Evolutionary conservation across 2,797 vertebrate species (phyloP), one percentile per base, ranked within the genome.

Genomic region (Rhinophrynus dorsalis): DNA sequence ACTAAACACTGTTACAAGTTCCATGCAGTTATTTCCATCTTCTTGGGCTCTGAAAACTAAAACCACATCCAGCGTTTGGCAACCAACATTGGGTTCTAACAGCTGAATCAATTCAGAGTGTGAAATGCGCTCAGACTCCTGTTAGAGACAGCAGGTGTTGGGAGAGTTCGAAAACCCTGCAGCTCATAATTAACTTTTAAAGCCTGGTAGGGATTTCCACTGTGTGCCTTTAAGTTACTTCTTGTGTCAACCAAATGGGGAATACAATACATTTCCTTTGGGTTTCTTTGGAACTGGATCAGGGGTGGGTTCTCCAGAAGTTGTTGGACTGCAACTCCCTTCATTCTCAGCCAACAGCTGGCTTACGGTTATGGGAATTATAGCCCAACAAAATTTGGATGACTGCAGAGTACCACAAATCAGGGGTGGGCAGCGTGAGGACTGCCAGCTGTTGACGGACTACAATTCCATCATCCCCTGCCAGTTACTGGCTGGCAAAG

Each of bases 31-130:
- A 32, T 42, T 67, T 58, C 65, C 54, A 33, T 47, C 13, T 56
- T 67, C 40, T 4, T 13, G 37, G 27, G 17, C 18, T 42, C 35
- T 27, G 40, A 47, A 56, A 37, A 21, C 13, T 26, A 23, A 67
- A 50, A 37, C 65, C 42, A 37, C 23, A 50, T 37, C 42, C 42
- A 58, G 40, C 6, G 9, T 50, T 67, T 67, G 65, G 65, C 42
- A 58, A 44, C 6, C 3, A 48, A 20, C 30, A 4, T 1, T 15
- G 65, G 17, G 23, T 17, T 37, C 54, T 18, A 38, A 47, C 54
- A 67, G 54, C 65, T 58, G 54, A 67, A 50, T 67, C 42, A 67
- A 48, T 57, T 6, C 12, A 44, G 57, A 30, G 57, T 45, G 38
- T 44, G 54, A 48, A 67, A 67, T 10, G 15, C 47, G n/a, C 38